Evolutionary conservation across 1,140 invertebrate genomes (phyloP), one percentile per base, ranked within the genome.

Genomic region (Macrocentrus cingulum): DNA sequence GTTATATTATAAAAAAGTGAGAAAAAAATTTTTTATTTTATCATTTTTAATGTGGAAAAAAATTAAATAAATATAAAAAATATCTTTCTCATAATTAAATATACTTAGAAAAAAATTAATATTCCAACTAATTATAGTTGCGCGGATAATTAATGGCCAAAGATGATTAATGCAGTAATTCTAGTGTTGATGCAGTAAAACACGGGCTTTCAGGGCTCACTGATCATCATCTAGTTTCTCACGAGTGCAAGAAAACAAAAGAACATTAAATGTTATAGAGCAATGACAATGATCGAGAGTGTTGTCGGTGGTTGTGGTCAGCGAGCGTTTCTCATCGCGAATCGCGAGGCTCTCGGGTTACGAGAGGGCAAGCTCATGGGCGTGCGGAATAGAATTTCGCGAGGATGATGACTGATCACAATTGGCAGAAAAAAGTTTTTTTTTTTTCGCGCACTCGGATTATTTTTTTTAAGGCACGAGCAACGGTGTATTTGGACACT

Each of bases 391-490:
- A 50, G 15, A 61, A 62, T 66, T 69, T 61, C 49, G 46, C 59
- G 6, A 15, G 58, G 13, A 45, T 55, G 19, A 36, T 55, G 25
- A 55, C 22, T 29, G 25, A 32, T 53, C 44, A 8, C 37, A 41
- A 37, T 39, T 55, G 48, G 59, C 55, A 42, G 20, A 48, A 32
- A 32, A 41, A 41, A 49, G 34, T 15, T 5, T 7, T 11, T 50
- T 34, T 50, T 22, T 23, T 11, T 39, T 20, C 20, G 6, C 11
- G 3, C 3, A 5, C 15, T n/a, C 36, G 3, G 8, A 5, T 39
- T 3, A 23, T 20, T 23, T 48, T 48, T 13, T 20, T 51, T 70
- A 76, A 77, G 75, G 73, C 75, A 77, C 74, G 70, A 61, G 29
- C 25, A 20, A 36, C n/a, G 19, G 60, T 18, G 4, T 25, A 18